These are phyloP conservation scores for Rhopalosiphum maidis DNA, from an alignment of 1,140 invertebrate genomes.

Conservation along the genomic window DNA sequence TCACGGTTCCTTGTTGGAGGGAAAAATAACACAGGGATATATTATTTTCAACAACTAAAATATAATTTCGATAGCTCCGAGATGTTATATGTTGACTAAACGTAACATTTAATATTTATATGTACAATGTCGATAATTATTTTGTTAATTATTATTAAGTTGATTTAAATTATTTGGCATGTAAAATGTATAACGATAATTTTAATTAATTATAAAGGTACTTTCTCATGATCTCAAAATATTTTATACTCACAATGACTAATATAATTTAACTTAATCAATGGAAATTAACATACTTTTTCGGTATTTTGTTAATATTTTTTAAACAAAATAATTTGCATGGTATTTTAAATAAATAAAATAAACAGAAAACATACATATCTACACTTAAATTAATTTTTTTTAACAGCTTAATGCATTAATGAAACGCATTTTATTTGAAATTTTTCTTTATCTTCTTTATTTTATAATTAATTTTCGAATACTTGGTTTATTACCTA, in stretches of 20 bases:
- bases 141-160: not conserved
- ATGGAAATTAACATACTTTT: not conserved
- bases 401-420: not conserved
- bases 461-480: not conserved
- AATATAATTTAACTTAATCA: not conserved
- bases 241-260: not conserved
- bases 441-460: not conserved
- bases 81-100: not conserved
- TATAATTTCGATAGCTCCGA: not conserved
- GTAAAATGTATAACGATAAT: not conserved
- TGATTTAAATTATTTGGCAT: not conserved
- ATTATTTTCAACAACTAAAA: slow-evolving; percentile 36
- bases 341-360: no score
- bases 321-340: not conserved
- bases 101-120: not conserved
- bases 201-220: not conserved
- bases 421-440: not conserved
- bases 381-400: no score
- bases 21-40: not conserved
- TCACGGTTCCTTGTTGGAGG: not conserved
- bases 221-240: not conserved
- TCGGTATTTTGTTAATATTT: not conserved
- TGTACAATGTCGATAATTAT: not conserved
- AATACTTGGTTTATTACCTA: not conserved
- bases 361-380: no score